These are phyloP conservation scores for Pseudopipra pipra DNA, from an alignment of 2,113 vertebrate species.

Conservation along the genomic window DNA sequence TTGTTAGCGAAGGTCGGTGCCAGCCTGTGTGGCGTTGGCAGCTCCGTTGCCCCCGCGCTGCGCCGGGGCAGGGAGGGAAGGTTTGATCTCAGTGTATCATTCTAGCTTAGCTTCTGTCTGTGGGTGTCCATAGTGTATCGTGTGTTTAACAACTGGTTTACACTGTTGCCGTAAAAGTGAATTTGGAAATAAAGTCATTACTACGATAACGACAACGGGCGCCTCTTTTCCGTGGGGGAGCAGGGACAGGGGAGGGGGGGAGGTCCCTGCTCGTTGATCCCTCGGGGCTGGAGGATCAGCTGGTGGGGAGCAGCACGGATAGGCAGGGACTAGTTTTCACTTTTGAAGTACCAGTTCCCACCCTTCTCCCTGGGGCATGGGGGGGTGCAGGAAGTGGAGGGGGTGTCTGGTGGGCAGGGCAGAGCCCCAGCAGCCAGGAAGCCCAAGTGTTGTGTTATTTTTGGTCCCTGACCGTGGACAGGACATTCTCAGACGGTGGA, in stretches of 20 bases:
- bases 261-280: neutral
- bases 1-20: neutral
- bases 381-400: too few relatives aligned
- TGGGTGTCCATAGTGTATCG: constrained; percentile 89
- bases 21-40: constrained; percentile 55
- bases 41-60: constrained; percentile 53
- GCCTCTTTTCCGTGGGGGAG: neutral
- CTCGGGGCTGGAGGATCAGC: fast-evolving
- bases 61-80: constrained; percentile 62
- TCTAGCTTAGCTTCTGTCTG: constrained; percentile 90
- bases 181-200: constrained; percentile 98
- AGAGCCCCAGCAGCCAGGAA: neutral
- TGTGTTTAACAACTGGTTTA: constrained; percentile 95
- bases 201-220: constrained; percentile 72
- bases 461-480: neutral
- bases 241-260: fast-evolving
- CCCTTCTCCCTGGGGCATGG: neutral
- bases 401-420: too few relatives aligned
- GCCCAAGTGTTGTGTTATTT: neutral
- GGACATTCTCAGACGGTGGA: neutral
- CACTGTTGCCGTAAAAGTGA: constrained; percentile 95
- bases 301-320: fast-evolving
- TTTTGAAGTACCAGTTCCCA: neutral
- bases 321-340: neutral
- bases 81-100: constrained; percentile 78